Conservation (phyloP, 2,113 vertebrate genomes). For the Danionella cerebrum region DNA sequence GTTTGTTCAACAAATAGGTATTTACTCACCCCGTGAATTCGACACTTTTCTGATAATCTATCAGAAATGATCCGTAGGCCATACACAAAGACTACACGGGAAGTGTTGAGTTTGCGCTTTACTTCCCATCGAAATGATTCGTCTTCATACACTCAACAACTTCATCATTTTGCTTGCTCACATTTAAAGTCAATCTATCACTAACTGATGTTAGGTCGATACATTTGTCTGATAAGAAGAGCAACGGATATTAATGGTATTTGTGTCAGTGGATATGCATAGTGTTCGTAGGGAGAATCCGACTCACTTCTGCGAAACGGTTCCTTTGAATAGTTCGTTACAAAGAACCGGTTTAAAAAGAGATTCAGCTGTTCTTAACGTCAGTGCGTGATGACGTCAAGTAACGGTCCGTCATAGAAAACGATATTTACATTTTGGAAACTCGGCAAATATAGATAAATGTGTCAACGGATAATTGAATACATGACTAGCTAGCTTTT, state of each 20-base stretch:
- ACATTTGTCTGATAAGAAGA: too few relatives aligned
- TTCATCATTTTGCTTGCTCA: too few relatives aligned
- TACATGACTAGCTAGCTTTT: too few relatives aligned
- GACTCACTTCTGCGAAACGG: neutral
- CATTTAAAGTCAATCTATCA: too few relatives aligned
- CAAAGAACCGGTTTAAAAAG: neutral
- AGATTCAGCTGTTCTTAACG: neutral
- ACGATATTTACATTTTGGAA: too few relatives aligned
- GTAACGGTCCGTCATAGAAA: neutral
- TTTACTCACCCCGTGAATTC: neutral
- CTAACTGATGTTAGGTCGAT: too few relatives aligned
- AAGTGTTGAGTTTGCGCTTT: neutral
- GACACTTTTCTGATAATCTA: neutral
- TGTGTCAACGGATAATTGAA: too few relatives aligned
- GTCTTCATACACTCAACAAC: neutral
- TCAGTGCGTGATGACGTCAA: neutral
- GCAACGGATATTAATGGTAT: too few relatives aligned
- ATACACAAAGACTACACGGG: constrained; percentile 22
- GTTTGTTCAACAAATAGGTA: neutral
- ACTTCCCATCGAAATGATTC: constrained; percentile 6
- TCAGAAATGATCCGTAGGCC: constrained; percentile 1
- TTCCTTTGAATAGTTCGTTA: neutral
- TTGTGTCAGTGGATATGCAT: too few relatives aligned
- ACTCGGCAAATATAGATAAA: too few relatives aligned
- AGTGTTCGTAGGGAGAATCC: neutral